phyloP scores from a whole-genome alignment of 1,140 invertebrate genomes.

The Gryllus bimaculatus region DNA sequence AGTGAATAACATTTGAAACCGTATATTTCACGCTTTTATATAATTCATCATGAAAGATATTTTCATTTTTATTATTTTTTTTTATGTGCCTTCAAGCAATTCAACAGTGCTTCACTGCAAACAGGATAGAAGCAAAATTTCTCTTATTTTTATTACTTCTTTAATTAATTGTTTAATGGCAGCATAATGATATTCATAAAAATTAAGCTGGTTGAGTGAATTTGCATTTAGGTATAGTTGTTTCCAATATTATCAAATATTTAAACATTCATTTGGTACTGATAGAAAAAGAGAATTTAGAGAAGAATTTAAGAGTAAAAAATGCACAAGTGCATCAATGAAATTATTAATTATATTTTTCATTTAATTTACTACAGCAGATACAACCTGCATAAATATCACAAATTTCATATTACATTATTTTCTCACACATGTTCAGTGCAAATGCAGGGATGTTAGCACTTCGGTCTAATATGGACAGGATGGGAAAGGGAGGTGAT shows the following conservation, averaged over 20 bases:
- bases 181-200: background rate
- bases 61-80: background rate
- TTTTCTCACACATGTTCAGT: slow-evolving; percentile 4
- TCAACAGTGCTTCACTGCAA: slow-evolving; percentile 10
- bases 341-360: background rate
- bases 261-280: background rate
- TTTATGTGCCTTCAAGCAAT: background rate
- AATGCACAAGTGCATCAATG: background rate
- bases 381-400: background rate
- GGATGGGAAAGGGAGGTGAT: background rate
- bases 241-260: background rate
- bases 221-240: background rate
- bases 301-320: background rate
- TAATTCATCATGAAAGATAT: background rate
- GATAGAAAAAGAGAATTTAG: background rate
- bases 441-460: slow-evolving; percentile 3
- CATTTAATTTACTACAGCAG: background rate
- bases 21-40: background rate
- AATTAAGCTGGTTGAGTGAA: background rate
- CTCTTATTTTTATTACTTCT: background rate
- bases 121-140: background rate
- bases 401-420: background rate
- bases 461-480: background rate
- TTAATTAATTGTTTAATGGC: background rate
- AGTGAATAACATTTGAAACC: background rate